These are phyloP conservation scores for Spodoptera exigua DNA, from an alignment of 2,888 invertebrate species.

Conservation along the genomic window DNA sequence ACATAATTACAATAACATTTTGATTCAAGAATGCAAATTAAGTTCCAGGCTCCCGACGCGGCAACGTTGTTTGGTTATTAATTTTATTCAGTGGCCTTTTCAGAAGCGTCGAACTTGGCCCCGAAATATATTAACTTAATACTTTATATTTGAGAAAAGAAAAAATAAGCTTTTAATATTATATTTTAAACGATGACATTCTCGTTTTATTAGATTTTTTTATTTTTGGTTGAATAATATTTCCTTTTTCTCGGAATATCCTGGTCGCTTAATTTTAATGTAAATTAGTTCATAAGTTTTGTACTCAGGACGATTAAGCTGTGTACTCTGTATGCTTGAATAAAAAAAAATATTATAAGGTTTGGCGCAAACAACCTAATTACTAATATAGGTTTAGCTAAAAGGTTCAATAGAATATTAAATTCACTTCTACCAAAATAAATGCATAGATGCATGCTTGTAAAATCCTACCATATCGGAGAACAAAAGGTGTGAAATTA, in stretches of 20 bases:
- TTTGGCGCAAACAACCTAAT: no score
- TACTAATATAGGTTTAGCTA: no score
- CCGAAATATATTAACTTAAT: conserved; percentile 52
- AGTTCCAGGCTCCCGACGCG: conserved; percentile 54
- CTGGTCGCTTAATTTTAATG: neutral
- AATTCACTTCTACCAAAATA: no score
- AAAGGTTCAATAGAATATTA: no score
- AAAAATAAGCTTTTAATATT: conserved; percentile 47
- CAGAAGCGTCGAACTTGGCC: conserved; percentile 51
- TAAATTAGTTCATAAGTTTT: neutral
- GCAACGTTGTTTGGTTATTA: conserved; percentile 68
- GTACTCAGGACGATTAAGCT: neutral
- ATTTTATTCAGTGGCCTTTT: conserved; percentile 65
- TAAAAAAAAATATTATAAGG: no score
- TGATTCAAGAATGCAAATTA: conserved; percentile 75
- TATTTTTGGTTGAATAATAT: conserved; percentile 2
- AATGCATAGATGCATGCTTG: no score
- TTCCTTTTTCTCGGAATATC: neutral
- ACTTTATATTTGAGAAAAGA: conserved; percentile 47
- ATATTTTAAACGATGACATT: conserved; percentile 44
- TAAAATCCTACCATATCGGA: no score
- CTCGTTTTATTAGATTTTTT: conserved; percentile 11
- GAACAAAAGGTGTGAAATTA: no score
- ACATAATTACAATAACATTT: conserved; percentile 73
- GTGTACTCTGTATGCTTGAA: neutral